Evolutionary conservation across 1,140 invertebrate species (phyloP).

Genomic region (Ephestia elutella): DNA sequence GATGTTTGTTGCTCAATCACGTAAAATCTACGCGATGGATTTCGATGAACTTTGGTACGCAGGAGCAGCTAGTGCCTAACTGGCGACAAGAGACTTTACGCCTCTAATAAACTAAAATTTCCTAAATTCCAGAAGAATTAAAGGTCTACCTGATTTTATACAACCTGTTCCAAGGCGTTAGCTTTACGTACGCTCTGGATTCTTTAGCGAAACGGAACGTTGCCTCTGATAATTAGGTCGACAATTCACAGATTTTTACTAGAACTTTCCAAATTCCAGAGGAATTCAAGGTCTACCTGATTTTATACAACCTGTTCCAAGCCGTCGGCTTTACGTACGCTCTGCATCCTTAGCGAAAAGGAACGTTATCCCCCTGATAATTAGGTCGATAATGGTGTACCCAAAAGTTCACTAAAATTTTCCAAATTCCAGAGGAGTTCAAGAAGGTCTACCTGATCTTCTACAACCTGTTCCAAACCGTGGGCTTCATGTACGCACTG

Average conservation of each 20-base stretch:
- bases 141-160: constrained; percentile 92
- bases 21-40: too few species aligned
- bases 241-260: too few species aligned
- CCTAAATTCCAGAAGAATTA: constrained; percentile 78
- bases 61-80: too few species aligned
- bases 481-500: constrained; percentile 88
- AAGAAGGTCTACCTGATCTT: constrained; percentile 90
- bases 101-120: not conserved
- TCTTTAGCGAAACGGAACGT: too few species aligned
- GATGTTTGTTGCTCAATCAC: too few species aligned
- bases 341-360: too few species aligned
- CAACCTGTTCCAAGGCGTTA: constrained; percentile 93
- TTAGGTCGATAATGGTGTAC: too few species aligned
- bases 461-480: constrained; percentile 94
- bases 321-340: constrained; percentile 91
- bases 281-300: constrained; percentile 88
- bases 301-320: constrained; percentile 93
- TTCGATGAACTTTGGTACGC: too few species aligned
- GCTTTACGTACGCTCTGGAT: too few species aligned
- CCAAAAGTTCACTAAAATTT: not conserved
- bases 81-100: too few species aligned
- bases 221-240: too few species aligned
- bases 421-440: constrained; percentile 78
- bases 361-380: too few species aligned
- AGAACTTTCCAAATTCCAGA: constrained; percentile 73